phyloP scores from a whole-genome alignment of 2,797 vertebrate species.

The Buceros bicornis region DNA sequence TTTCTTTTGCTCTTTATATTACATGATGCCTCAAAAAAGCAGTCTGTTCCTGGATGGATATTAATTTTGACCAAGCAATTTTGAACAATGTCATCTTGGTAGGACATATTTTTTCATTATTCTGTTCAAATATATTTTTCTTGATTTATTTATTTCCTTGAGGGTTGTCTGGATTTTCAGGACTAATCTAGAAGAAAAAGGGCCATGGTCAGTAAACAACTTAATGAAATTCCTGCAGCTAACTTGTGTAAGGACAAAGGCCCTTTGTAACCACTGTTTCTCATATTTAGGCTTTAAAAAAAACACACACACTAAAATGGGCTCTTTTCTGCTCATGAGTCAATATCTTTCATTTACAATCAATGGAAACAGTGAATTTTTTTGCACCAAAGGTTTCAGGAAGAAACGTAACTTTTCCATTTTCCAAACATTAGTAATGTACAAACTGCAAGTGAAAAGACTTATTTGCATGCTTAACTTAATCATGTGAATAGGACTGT shows the following conservation, averaged over 20 bases:
- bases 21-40: neutral
- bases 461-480: conserved; percentile 62
- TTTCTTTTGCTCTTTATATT: neutral
- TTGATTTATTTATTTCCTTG: neutral
- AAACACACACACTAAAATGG: fast-evolving
- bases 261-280: neutral
- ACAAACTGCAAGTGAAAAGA: conserved; percentile 35
- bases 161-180: neutral
- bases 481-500: conserved; percentile 59
- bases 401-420: neutral
- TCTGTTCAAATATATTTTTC: neutral
- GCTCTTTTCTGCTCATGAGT: neutral
- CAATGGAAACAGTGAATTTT: neutral
- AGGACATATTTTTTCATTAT: neutral
- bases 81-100: neutral
- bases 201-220: neutral
- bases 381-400: neutral
- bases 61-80: neutral
- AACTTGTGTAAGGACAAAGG: neutral
- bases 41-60: neutral
- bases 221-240: neutral
- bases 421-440: conserved; percentile 2
- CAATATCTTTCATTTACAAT: neutral
- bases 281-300: neutral
- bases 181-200: neutral